Conservation (phyloP, 2,113 vertebrate species). For the Pterocles gutturalis region DNA sequence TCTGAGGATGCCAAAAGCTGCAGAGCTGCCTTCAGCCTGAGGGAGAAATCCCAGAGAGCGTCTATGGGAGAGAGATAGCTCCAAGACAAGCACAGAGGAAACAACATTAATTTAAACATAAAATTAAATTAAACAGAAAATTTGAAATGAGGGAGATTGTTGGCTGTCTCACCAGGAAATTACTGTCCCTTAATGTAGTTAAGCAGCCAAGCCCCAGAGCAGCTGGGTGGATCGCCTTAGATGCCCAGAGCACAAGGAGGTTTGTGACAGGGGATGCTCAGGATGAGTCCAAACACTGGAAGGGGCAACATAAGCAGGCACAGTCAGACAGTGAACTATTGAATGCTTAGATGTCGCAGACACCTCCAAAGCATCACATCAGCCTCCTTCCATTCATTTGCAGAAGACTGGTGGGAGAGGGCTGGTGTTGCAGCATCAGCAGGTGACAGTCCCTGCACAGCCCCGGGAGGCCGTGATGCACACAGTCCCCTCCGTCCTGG, state of each 20-base stretch:
- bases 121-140: conserved; percentile 55
- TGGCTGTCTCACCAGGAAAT: conserved; percentile 60
- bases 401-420: neutral
- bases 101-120: conserved; percentile 4
- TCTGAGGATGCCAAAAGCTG: neutral
- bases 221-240: neutral
- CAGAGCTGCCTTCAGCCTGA: accelerated
- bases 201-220: neutral
- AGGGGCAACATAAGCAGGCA: neutral
- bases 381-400: neutral
- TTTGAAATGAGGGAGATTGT: neutral
- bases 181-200: conserved; percentile 23
- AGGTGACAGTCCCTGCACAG: neutral
- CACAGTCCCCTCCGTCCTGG: accelerated
- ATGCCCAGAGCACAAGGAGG: neutral
- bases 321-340: neutral
- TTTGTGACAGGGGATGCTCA: neutral
- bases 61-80: neutral
- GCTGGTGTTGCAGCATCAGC: neutral
- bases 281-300: neutral
- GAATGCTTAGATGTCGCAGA: neutral
- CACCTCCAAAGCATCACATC: neutral
- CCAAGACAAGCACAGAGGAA: neutral
- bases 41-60: neutral
- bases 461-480: neutral